Percentiles rank a stretch among this genome's conserved stretches.
Conservation (phyloP, 2,797 vertebrate genomes). For the Mus minutoides region DNA sequence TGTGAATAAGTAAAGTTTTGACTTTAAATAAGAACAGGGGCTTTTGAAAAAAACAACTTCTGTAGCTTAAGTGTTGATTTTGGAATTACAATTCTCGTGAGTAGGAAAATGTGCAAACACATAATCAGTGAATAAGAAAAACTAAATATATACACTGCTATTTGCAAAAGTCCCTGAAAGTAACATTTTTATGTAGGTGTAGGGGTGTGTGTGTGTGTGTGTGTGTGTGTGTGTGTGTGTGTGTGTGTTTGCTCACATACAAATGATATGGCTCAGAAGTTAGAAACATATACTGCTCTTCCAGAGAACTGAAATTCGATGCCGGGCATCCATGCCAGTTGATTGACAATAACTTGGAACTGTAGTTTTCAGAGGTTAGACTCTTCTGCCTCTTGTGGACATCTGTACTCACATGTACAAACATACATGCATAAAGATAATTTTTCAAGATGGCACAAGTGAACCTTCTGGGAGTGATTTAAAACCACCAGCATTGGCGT, state of each 20-base stretch:
- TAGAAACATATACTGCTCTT: background rate
- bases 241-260: no score
- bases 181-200: background rate
- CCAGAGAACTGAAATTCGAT: background rate
- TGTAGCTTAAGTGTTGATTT: background rate
- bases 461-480: background rate
- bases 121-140: background rate
- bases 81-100: constrained; percentile 13
- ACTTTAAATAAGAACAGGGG: background rate
- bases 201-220: no score
- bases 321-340: no score
- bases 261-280: no score
- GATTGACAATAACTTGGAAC: background rate
- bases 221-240: no score
- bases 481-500: background rate
- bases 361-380: background rate
- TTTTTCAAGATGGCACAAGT: background rate
- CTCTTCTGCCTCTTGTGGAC: background rate
- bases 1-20: background rate
- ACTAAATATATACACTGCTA: background rate
- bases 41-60: background rate
- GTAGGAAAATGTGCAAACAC: background rate
- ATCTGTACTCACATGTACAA: background rate
- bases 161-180: background rate
- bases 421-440: background rate